A percentile compares a stretch with the other conserved stretches of the same genome.
Conservation (phyloP, 2,797 vertebrate genomes). For the Hoplostethus atlanticus region DNA sequence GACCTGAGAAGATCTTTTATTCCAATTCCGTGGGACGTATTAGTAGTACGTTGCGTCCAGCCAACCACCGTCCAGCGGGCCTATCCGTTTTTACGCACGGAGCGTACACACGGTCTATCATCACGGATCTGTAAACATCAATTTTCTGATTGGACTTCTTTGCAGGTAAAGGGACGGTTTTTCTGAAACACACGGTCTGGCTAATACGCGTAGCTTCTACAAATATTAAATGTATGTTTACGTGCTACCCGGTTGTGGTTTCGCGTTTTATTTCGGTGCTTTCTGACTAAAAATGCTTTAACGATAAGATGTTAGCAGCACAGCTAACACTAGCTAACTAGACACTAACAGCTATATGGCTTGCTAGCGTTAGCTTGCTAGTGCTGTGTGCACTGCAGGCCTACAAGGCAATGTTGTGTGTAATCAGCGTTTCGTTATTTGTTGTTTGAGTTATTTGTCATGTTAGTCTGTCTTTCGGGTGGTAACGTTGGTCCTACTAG, state of each 20-base stretch:
- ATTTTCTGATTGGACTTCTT: conserved; percentile 76
- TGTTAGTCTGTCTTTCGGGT: background rate
- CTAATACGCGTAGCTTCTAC: fast-evolving
- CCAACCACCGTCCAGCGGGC: conserved; percentile 72
- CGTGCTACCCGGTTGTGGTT: background rate
- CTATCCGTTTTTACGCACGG: conserved; percentile 83
- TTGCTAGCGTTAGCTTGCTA: conserved; percentile 55
- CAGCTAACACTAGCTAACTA: conserved; percentile 66
- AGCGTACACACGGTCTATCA: conserved; percentile 77
- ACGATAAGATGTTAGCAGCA: conserved; percentile 67
- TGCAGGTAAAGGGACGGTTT: conserved; percentile 76
- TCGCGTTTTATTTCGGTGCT: conserved; percentile 29
- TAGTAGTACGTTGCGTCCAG: conserved; percentile 73
- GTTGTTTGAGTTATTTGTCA: background rate
- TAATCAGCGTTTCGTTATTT: background rate
- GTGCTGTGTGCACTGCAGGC: conserved; percentile 30
- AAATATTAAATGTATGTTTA: background rate
- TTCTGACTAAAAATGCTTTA: conserved; percentile 59
- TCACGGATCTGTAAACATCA: conserved; percentile 83
- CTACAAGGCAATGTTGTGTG: conserved; percentile 20
- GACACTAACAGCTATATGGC: conserved; percentile 24
- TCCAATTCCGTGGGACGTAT: conserved; percentile 74
- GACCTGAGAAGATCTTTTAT: conserved; percentile 63
- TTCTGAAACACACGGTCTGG: conserved; percentile 8
- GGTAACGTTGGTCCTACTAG: no score